A percentile compares a stretch with the other conserved stretches of the same genome.
Conservation (phyloP, 2,888 invertebrate species). For the Drosophila meridionalis region DNA sequence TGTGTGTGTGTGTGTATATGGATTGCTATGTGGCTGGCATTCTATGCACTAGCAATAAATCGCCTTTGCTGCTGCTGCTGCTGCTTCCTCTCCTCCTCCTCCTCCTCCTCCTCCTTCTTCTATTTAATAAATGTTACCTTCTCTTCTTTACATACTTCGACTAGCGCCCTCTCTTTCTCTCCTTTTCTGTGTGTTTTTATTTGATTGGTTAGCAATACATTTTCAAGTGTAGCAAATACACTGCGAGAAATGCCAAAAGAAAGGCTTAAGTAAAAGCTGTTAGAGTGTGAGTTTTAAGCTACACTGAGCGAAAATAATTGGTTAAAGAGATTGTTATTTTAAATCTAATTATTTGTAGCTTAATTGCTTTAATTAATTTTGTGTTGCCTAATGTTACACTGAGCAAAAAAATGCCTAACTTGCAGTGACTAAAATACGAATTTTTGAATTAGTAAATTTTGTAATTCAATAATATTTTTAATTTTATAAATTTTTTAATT, state of each 20-base stretch:
- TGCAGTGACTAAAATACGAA: no score
- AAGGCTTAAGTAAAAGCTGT: not conserved
- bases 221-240: slow-evolving; percentile 8
- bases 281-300: not conserved
- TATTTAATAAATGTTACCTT: slow-evolving; percentile 11
- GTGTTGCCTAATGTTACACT: no score
- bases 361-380: no score
- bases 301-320: slow-evolving; percentile 12
- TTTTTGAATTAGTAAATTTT: no score
- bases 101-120: not conserved
- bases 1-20: slow-evolving; percentile 23
- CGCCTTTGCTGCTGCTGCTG: slow-evolving; percentile 22
- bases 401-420: no score
- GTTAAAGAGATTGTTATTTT: not conserved
- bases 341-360: no score
- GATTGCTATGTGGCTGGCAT: slow-evolving; percentile 51
- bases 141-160: slow-evolving; percentile 1
- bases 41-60: slow-evolving; percentile 43
- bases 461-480: no score
- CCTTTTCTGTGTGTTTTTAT: slow-evolving; percentile 2
- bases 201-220: slow-evolving; percentile 22
- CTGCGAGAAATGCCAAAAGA: not conserved
- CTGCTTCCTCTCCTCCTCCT: not conserved
- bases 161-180: not conserved
- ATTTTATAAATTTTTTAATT: no score